Base-by-base conservation (phyloP, 2,113 vertebrate species). In the Herpetotheres cachinnans region DNA sequence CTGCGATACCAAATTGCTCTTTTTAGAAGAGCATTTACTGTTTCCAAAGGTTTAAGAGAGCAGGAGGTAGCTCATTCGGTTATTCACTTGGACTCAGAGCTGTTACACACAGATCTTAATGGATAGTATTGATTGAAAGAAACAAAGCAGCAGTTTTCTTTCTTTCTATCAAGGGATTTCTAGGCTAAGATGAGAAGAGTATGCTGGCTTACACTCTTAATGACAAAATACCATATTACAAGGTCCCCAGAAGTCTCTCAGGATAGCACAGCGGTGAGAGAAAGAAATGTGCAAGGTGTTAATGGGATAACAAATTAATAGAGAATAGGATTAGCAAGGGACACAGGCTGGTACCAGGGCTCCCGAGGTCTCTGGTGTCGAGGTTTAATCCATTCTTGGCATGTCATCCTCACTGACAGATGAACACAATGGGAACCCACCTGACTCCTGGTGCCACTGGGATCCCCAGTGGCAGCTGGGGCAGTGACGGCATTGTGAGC, bases 121-220 rank as follows among this genome's bases (percentile, higher is more conserved):
- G 94, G 96, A 95, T 96, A 92, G 91, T 96, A 97, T 97, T 95
- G 97, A 97, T 94, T 94, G 93, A 95, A 86, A 94, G 97, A 94
- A 97, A 94, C 86, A 97, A 96, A 97, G 93, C 95, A 93, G 86
- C 38, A 4, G 79, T 94, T 96, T 90, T 91, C 90, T 74, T 73
- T 58, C 78, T 80, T 87, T 95, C 63, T 82, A 7, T 79, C 89
- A 65, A 81, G 95, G 92, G 91, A 95, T 88, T 96, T 96, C 89
- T 38, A 54, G 56, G 62, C 78, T 89, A 49, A 65, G 89, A 96
- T 77, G 95, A 96, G 95, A 88, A 63, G 67, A 82, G 78, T 76
- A 97, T 17, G 22, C 86, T 76, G 78, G 78, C 92, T 95, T 62
- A 58, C 47, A 78, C 70, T 94, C 87, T 73, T 22, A 92, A 91